A percentile compares a stretch with the other conserved stretches of the same genome.
phyloP scores from a whole-genome alignment of 2,888 invertebrate species.

The Dryobota labecula region DNA sequence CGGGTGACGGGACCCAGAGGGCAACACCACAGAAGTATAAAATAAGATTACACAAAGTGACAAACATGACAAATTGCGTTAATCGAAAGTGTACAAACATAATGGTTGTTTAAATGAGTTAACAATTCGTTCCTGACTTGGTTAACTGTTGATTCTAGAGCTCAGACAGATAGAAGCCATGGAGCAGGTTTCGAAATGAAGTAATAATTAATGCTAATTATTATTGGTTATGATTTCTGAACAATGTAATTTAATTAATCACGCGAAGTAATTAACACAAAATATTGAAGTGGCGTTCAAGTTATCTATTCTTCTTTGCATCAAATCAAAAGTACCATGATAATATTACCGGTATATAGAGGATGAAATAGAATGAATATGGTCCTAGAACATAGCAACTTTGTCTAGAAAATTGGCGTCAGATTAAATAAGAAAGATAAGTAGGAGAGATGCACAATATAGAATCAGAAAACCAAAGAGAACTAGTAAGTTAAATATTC shows the following conservation, averaged over 20 bases:
- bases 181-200: constrained; percentile 35
- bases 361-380: constrained; percentile 11
- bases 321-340: constrained; percentile 13
- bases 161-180: constrained; percentile 17
- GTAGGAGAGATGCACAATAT: constrained; percentile 27
- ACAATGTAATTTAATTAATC: constrained; percentile 44
- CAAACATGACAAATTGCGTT: constrained; percentile 42
- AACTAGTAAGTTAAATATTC: constrained; percentile 41
- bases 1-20: constrained; percentile 59
- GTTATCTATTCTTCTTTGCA: constrained; percentile 33
- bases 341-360: neutral
- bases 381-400: constrained; percentile 6
- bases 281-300: constrained; percentile 22
- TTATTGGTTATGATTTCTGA: constrained; percentile 43
- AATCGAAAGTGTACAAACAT: constrained; percentile 49
- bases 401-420: constrained; percentile 25
- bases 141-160: constrained; percentile 35
- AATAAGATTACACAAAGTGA: constrained; percentile 46
- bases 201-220: constrained; percentile 50
- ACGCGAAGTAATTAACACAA: constrained; percentile 34
- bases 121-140: constrained; percentile 27
- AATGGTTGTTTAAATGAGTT: constrained; percentile 40
- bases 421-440: constrained; percentile 29
- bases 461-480: constrained; percentile 30
- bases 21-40: constrained; percentile 65